A percentile compares a stretch with the other conserved stretches of the same genome.
Evolutionary conservation across 30 jellyfish, hydroid and myxozoan species (phyloP).

Genomic region (Mastigias papua): DNA sequence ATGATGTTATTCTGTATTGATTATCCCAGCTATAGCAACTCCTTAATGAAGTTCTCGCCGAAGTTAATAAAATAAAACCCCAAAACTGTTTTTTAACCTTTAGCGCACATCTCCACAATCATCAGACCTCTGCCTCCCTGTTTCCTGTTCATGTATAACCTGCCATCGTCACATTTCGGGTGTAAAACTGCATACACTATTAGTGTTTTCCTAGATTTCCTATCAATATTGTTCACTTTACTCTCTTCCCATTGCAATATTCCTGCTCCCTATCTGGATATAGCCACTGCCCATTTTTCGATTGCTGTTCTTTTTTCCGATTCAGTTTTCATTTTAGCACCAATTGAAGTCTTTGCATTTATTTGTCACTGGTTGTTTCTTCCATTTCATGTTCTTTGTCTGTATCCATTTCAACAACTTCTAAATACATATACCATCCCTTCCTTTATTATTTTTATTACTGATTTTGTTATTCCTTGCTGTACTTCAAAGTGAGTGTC

Average conservation of each 20-base stretch:
- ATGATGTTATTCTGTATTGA: background rate
- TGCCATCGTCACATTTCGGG: background rate
- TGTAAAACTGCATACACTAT: background rate
- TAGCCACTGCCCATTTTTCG: background rate
- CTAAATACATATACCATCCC: too few relatives aligned
- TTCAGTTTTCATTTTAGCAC: too few relatives aligned
- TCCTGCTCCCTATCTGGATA: background rate
- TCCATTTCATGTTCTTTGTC: too few relatives aligned
- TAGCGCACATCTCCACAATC: background rate
- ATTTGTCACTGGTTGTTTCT: too few relatives aligned
- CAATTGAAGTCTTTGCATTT: too few relatives aligned
- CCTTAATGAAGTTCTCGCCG: background rate
- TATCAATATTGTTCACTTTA: background rate
- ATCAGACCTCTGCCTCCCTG: background rate
- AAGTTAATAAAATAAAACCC: background rate
- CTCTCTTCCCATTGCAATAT: background rate
- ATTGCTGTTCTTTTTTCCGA: too few relatives aligned
- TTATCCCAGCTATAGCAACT: background rate
- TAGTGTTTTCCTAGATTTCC: slow-evolving; percentile 13
- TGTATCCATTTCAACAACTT: too few relatives aligned
- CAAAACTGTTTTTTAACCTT: background rate
- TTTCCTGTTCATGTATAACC: background rate
- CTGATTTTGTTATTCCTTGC: too few relatives aligned
- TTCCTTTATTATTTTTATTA: too few relatives aligned
- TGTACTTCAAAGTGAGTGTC: too few relatives aligned